A percentile compares a stretch with the other conserved stretches of the same genome.
Evolutionary conservation across 2,113 vertebrate species (phyloP).

Genomic region (Plecotus auritus): DNA sequence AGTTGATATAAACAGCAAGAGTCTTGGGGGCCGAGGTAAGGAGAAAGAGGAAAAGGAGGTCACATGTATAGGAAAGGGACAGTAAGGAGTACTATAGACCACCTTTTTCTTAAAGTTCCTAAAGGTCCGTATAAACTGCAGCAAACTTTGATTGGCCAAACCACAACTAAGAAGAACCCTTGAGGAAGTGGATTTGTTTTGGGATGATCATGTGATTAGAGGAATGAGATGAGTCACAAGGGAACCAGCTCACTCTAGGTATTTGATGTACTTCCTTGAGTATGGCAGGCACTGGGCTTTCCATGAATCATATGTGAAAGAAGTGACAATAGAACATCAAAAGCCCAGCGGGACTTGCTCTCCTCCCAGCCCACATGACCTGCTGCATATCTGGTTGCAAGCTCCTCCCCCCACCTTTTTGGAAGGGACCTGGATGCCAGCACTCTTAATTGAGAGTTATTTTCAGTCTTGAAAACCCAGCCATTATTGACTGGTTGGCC

Average conservation of each 20-base stretch:
- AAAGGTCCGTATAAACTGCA: not conserved
- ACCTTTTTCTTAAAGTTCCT: not conserved
- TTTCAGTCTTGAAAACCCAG: slow-evolving; percentile 23
- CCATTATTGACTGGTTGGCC: not conserved
- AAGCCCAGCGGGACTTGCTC: not conserved
- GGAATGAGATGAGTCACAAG: not conserved
- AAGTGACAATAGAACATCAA: not conserved
- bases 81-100: not conserved
- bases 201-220: not conserved
- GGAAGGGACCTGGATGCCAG: not conserved
- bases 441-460: not conserved
- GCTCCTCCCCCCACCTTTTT: not conserved
- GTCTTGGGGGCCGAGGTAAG: not conserved
- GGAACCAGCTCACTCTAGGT: not conserved
- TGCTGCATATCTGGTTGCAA: not conserved
- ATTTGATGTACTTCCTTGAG: not conserved
- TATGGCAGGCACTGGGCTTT: not conserved
- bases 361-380: not conserved
- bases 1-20: not conserved
- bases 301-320: not conserved
- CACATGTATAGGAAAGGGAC: not conserved
- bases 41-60: not conserved
- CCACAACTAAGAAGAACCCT: not conserved
- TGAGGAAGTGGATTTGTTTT: not conserved
- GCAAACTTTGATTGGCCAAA: not conserved